Evolutionary conservation across 2,797 vertebrate species (phyloP), one percentile per base, ranked within the genome.

Genomic region (Carcharodon carcharias): DNA sequence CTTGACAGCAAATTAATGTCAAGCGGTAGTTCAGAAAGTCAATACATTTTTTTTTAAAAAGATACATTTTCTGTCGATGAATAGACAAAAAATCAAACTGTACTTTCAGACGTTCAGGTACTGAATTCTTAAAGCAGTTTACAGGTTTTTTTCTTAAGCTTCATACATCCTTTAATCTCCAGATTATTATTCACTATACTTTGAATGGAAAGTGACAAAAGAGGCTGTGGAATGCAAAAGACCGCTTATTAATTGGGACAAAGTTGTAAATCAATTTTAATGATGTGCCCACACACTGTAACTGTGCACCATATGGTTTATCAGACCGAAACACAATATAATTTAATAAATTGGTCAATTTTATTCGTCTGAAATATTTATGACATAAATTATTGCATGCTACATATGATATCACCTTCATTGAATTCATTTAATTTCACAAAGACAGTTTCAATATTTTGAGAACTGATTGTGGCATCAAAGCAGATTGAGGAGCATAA

Each of bases 191-290:
- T 69, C 67, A 95, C 65, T 50, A 73, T 4, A 28, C 56, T 73
- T 71, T 28, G 50, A 77, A 77, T 56, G 94, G 94, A 54, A 95
- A 95, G 61, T 95, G 94, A 73, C 31, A 71, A 58, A 63, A 35
- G 54, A 95, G 28, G 50, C 94, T 77, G 69, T 1, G 4, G 31
- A 54, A 95, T n/a, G 54, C 69, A n/a, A n/a, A 77, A 40, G 26
- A 56, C 73, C 6, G 18, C 26, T 95, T 77, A 77, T 95, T 77
- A 95, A 95, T 95, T 77, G 16, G 54, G 45, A 71, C 54, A 28
- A 77, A 54, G 69, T 77, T 95, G 69, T 77, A 77, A 95, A 95
- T 95, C 94, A 95, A 35, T 77, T 58, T 95, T 77, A 95, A 93
- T 63, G n/a, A 93, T 93, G 61, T 65, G 61, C 91, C 63, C 61